These are phyloP conservation scores for Poecile montanus DNA, from an alignment of 2,797 vertebrate genomes.

Conservation along the genomic window DNA sequence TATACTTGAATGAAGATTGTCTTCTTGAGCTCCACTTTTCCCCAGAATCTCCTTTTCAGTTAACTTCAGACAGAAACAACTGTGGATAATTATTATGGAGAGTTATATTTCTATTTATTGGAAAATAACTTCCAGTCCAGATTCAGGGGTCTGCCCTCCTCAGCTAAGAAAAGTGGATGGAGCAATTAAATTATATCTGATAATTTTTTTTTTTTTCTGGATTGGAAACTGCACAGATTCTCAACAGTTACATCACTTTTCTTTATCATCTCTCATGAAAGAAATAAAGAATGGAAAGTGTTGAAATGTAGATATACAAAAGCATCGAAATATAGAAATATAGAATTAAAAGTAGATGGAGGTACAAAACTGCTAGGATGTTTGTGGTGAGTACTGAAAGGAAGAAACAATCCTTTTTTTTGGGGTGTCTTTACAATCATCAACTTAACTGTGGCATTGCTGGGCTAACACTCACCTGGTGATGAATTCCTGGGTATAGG, in stretches of 20 bases:
- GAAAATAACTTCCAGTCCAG: background rate
- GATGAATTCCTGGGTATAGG: background rate
- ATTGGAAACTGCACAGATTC: background rate
- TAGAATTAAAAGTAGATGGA: background rate
- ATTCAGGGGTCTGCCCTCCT: background rate
- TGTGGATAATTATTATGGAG: background rate
- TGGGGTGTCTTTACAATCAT: background rate
- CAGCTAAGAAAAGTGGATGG: background rate
- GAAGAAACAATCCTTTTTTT: background rate
- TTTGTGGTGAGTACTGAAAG: background rate
- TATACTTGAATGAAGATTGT: background rate
- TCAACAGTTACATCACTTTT: background rate
- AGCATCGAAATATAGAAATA: background rate
- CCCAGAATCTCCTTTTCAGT: background rate
- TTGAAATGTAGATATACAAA: background rate
- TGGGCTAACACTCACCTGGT: background rate
- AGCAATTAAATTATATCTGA: background rate
- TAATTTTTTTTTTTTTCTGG: background rate
- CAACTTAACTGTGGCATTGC: background rate
- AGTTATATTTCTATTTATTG: background rate
- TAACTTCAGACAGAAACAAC: background rate
- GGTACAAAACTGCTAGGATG: background rate
- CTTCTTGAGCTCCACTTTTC: background rate
- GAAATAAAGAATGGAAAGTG: background rate
- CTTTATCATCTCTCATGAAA: background rate